A percentile compares a stretch with the other conserved stretches of the same genome.
phyloP scores from a whole-genome alignment of 2,888 invertebrate species.

The Oeneis ivallda region DNA sequence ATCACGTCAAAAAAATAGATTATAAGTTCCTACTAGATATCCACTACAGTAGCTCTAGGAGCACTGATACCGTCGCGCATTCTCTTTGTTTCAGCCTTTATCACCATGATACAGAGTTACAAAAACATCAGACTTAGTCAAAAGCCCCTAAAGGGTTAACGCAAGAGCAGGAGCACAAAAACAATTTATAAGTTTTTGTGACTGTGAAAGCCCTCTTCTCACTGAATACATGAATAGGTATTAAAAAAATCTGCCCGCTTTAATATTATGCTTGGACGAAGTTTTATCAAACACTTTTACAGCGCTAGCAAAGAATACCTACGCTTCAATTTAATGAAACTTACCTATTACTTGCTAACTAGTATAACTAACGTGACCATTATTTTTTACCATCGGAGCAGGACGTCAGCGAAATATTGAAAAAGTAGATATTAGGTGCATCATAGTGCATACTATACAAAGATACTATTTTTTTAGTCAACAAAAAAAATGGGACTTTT shows the following conservation, averaged over 20 bases:
- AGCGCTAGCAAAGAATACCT: background rate
- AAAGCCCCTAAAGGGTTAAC: conserved; percentile 11
- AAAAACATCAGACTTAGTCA: conserved; percentile 1
- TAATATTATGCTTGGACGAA: conserved; percentile 6
- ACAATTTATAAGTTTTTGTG: conserved; percentile 67
- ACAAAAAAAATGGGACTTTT: too few species aligned
- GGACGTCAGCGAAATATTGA: too few species aligned
- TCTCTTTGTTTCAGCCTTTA: background rate
- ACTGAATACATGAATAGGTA: conserved; percentile 43
- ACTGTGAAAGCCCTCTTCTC: conserved; percentile 50
- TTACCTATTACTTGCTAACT: background rate
- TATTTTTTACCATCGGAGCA: too few species aligned
- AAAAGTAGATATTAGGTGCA: too few species aligned
- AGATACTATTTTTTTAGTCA: too few species aligned
- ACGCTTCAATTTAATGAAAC: conserved; percentile 2
- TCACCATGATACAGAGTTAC: background rate
- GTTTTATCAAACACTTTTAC: conserved; percentile 12
- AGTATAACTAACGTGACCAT: too few species aligned
- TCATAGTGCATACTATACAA: too few species aligned
- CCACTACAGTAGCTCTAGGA: too few species aligned
- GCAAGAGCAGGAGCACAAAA: conserved; percentile 46
- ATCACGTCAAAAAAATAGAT: too few species aligned
- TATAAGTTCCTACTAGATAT: too few species aligned
- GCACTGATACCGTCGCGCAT: too few species aligned
- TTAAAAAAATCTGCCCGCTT: conserved; percentile 28